Evolutionary conservation across 2,113 vertebrate genomes (phyloP), one percentile per base, ranked within the genome.

Genomic region (Formicarius rufipectus): DNA sequence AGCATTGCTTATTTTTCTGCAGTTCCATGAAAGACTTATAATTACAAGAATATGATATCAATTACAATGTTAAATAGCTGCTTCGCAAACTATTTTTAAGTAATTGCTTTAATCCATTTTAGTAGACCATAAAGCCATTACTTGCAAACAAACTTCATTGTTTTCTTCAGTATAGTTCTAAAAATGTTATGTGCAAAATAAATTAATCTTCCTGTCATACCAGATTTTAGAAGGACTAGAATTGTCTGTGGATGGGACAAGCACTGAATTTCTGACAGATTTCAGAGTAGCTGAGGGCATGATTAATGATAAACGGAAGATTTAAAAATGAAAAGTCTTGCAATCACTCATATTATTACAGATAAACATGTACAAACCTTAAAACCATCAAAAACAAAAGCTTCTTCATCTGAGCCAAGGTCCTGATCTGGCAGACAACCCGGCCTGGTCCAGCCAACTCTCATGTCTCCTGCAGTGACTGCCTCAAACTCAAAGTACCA

Each of bases 401-500:
- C 99, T 73, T 98, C 98, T 67, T 99, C 99, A 76, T 99, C 99
- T 1, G 99, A 98, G 50, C 99, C 99, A 73, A 99, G 98, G 63
- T 99, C 99, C 87, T 98, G 98, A 91, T 99, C 99, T 3, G 99
- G 99, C 7, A 99, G 98, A 92, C 99, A 99, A 12, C 98, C 99
- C 0, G 99, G 99, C 37, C 98, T 97, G 76, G 99, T 98, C 99
- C 99, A 99, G 35, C 99, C 99, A 40, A 99, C 99, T 59, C 99
- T 98, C 98, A 99, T 99, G 97, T 99, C 99, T 33, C 99, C 99
- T 17, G 98, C 97, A 20, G 99, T 99, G 84, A 99, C 97, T 2
- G 98, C 98, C 97, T 99, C 99, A 66, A 99, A 98, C 84, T 99
- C 99, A 79, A 99, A 99, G 95, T 99, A 99, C 99, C 99, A 99